A percentile compares a stretch with the other conserved stretches of the same genome.
phyloP scores from a whole-genome alignment of 2,113 vertebrate species.

The Turnix velox region DNA sequence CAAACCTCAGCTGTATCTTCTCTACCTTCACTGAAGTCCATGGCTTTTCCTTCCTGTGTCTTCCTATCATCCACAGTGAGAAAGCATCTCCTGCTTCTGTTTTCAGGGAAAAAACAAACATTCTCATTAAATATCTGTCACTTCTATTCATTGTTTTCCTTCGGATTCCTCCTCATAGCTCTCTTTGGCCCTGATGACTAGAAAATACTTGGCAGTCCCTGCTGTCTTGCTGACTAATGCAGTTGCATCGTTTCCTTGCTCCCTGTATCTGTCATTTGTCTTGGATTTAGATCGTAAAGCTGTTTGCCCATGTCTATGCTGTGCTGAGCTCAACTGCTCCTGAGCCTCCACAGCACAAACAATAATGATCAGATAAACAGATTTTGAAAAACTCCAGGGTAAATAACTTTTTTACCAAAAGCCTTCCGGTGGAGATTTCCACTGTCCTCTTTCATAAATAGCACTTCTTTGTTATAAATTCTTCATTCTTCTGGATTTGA shows the following conservation, averaged over 20 bases:
- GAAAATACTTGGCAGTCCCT: conserved; percentile 28
- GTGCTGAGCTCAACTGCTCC: background rate
- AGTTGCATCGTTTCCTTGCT: background rate
- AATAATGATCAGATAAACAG: background rate
- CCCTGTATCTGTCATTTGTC: background rate
- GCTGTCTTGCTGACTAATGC: conserved; percentile 20
- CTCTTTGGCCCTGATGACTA: conserved; percentile 9
- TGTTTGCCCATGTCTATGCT: background rate
- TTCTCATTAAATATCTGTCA: background rate
- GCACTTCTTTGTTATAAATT: background rate
- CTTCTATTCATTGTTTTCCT: background rate
- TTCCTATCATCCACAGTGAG: background rate
- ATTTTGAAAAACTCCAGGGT: background rate
- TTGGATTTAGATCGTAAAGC: background rate
- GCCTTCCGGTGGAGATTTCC: background rate
- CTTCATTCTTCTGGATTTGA: conserved; percentile 17
- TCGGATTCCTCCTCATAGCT: background rate
- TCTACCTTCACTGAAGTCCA: background rate
- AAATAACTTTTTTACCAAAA: background rate
- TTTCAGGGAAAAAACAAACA: background rate
- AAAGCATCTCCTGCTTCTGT: background rate
- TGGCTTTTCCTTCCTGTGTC: background rate
- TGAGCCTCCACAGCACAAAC: background rate
- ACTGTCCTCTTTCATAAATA: background rate
- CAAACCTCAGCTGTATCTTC: background rate